These are phyloP conservation scores for Chrysocyon brachyurus DNA, from an alignment of 2,797 vertebrate genomes.

Conservation along the genomic window DNA sequence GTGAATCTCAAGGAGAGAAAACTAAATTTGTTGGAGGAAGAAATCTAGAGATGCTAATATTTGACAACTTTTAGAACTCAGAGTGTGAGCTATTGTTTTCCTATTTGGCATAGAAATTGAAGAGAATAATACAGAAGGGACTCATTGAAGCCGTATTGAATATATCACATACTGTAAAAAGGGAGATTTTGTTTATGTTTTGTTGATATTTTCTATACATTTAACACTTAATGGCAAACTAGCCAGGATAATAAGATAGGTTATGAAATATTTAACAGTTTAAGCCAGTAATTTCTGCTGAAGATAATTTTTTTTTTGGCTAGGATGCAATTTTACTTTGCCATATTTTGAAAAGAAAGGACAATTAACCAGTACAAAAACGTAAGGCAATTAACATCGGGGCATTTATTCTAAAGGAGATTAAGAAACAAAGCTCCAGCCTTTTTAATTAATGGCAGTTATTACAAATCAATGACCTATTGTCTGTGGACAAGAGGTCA, in stretches of 20 bases:
- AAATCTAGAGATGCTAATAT: neutral
- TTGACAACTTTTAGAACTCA: neutral
- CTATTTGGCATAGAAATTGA: neutral
- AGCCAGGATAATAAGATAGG: neutral
- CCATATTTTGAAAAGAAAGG: slow-evolving; percentile 18
- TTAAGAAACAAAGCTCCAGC: neutral
- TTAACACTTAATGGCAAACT: slow-evolving; percentile 29
- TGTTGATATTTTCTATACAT: slow-evolving; percentile 18
- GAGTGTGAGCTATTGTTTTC: neutral
- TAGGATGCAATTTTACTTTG: slow-evolving; percentile 29
- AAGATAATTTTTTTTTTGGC: slow-evolving; percentile 46
- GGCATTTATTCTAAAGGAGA: neutral
- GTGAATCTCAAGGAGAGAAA: neutral
- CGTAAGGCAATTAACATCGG: neutral
- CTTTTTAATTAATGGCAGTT: slow-evolving; percentile 64
- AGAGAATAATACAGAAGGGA: neutral
- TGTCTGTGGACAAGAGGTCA: neutral
- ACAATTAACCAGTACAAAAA: slow-evolving; percentile 48
- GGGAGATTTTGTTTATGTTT: neutral
- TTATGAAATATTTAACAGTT: slow-evolving; percentile 12
- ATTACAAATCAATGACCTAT: neutral
- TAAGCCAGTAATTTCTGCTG: slow-evolving; percentile 17
- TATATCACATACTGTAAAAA: neutral
- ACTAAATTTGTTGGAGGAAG: neutral
- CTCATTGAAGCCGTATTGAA: neutral